phyloP scores from a whole-genome alignment of 2,113 vertebrate genomes.

The Ophiodon elongatus region DNA sequence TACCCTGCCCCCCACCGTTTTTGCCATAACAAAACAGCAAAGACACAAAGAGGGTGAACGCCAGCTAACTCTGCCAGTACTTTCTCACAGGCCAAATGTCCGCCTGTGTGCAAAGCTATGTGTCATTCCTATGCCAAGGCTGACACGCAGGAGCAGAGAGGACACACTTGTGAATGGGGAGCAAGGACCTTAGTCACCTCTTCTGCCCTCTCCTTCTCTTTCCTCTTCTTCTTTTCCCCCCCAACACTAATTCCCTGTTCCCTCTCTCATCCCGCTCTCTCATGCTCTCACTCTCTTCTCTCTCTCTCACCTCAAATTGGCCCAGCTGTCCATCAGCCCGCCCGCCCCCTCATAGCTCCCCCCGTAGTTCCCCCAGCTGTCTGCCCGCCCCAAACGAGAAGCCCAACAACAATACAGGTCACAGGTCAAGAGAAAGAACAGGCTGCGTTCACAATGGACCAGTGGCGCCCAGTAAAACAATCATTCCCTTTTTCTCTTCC shows the following conservation, averaged over 20 bases:
- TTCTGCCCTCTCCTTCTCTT: conserved; percentile 65
- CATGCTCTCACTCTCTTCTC: conserved; percentile 62
- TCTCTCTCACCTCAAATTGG: conserved; percentile 68
- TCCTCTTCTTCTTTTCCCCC: conserved; percentile 36
- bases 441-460: conserved; percentile 87
- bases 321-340: conserved; percentile 87
- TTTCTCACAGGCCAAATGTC: conserved; percentile 75
- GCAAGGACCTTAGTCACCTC: conserved; percentile 73
- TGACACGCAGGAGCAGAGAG: conserved; percentile 60
- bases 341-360: conserved; percentile 26
- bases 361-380: conserved; percentile 78
- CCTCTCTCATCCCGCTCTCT: conserved; percentile 56
- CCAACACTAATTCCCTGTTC: conserved; percentile 53
- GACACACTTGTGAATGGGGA: conserved; percentile 70
- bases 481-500: conserved; percentile 80
- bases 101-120: conserved; percentile 80
- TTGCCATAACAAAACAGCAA: conserved; percentile 46
- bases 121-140: conserved; percentile 69
- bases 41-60: conserved; percentile 56
- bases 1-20: conserved; percentile 26
- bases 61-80: conserved; percentile 56
- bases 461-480: conserved; percentile 86
- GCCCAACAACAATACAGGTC: conserved; percentile 85
- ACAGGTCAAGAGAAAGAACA: conserved; percentile 90
- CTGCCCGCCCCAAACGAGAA: conserved; percentile 80